Evolutionary conservation across 2,797 vertebrate species (phyloP).

Genomic region (Macroramphosus scolopax): DNA sequence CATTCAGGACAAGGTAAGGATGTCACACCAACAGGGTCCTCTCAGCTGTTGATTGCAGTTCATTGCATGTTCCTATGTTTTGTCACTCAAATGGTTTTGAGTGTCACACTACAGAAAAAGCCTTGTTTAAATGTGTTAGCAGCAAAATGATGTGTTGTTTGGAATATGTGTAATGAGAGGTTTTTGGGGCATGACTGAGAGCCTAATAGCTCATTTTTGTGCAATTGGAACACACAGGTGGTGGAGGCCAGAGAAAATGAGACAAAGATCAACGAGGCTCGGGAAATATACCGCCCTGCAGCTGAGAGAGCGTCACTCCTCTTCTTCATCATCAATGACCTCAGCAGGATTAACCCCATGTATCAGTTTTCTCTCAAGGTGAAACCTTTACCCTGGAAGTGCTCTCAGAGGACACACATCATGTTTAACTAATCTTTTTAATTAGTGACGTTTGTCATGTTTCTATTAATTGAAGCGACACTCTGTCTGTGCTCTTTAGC

Average conservation of each 20-base stretch:
- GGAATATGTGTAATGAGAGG: conserved; percentile 59
- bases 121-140: no score
- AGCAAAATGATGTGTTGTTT: conserved; percentile 54
- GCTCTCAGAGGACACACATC: conserved; percentile 4
- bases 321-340: conserved; percentile 85
- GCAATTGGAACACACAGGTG: conserved; percentile 76
- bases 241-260: conserved; percentile 83
- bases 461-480: no score
- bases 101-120: conserved; percentile 30
- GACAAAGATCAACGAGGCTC: conserved; percentile 83
- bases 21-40: conserved; percentile 9
- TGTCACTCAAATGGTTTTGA: conserved; percentile 35
- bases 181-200: no score
- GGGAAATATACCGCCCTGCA: conserved; percentile 80
- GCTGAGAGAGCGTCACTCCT: conserved; percentile 81
- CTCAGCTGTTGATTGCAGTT: not conserved
- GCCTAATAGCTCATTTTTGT: conserved; percentile 72
- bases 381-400: conserved; percentile 29
- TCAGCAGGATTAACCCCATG: conserved; percentile 87
- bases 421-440: not conserved
- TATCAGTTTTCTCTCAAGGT: conserved; percentile 82
- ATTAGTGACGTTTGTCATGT: not conserved
- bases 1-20: conserved; percentile 79
- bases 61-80: conserved; percentile 11
- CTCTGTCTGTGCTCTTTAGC: no score